These are phyloP conservation scores for Sisor rabdophorus DNA, from an alignment of 2,113 vertebrate genomes.

Conservation along the genomic window DNA sequence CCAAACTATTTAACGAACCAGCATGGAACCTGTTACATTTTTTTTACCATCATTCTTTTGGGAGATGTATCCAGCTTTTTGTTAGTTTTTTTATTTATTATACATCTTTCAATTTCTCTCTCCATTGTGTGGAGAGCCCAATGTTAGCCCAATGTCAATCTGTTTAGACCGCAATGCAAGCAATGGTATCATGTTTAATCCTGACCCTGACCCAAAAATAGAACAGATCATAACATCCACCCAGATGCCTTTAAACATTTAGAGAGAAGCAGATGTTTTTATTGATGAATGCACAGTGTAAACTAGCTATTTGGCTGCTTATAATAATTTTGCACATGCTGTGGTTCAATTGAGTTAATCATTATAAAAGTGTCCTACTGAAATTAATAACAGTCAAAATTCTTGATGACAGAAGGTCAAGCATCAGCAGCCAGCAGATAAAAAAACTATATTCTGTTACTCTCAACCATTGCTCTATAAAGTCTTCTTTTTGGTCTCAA, in stretches of 20 bases:
- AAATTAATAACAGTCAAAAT: constrained; percentile 34
- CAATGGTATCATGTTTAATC: constrained; percentile 46
- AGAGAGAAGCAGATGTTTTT: constrained; percentile 25
- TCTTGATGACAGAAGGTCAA: constrained; percentile 48
- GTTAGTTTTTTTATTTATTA: background rate
- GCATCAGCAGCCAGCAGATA: constrained; percentile 43
- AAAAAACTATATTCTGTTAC: constrained; percentile 9
- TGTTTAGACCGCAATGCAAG: constrained; percentile 43
- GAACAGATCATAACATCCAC: constrained; percentile 9
- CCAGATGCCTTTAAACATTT: constrained; percentile 40
- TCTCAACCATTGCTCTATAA: background rate
- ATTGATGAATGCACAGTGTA: background rate
- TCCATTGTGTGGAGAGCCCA: background rate
- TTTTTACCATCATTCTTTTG: background rate
- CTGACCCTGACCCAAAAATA: constrained; percentile 32
- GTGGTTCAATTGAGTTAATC: constrained; percentile 41
- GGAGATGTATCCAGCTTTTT: background rate
- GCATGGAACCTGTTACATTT: background rate
- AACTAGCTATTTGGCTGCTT: background rate
- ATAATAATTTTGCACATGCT: background rate
- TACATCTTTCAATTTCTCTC: background rate
- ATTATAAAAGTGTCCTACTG: constrained; percentile 44
- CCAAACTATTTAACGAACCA: background rate
- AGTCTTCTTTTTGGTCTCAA: background rate
- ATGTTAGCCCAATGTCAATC: background rate